A percentile compares a stretch with the other conserved stretches of the same genome.
Evolutionary conservation across 2,888 invertebrate species (phyloP).

Genomic region (Nomada flava): DNA sequence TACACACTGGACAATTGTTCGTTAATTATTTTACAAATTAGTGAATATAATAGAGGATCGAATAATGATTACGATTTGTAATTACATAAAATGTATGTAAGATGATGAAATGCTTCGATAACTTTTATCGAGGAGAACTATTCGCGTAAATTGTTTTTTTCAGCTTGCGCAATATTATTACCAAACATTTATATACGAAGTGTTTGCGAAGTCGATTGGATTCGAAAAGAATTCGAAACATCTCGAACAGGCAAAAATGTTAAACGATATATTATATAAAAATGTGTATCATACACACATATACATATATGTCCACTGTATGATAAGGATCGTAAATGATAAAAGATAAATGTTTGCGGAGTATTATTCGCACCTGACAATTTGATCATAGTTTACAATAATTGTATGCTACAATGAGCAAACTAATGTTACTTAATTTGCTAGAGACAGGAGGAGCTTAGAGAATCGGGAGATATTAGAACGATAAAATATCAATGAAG

Average conservation of each 20-base stretch:
- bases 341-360: slow-evolving; percentile 21
- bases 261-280: slow-evolving; percentile 48
- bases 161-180: background rate
- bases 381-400: slow-evolving; percentile 15
- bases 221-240: slow-evolving; percentile 14
- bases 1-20: slow-evolving; percentile 36
- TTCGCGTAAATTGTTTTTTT: background rate
- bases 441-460: slow-evolving; percentile 3
- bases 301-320: background rate
- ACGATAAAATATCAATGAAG: slow-evolving; percentile 40
- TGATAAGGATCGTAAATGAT: slow-evolving; percentile 19
- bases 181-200: slow-evolving; percentile 2
- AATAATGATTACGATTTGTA: slow-evolving; percentile 37
- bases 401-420: slow-evolving; percentile 20
- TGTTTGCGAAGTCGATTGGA: slow-evolving; percentile 18
- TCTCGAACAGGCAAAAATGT: slow-evolving; percentile 46
- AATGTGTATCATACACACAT: slow-evolving; percentile 6
- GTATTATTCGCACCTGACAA: slow-evolving; percentile 14
- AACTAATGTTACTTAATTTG: slow-evolving; percentile 22
- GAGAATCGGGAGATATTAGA: slow-evolving; percentile 28
- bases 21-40: slow-evolving; percentile 61
- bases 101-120: slow-evolving; percentile 37
- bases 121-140: slow-evolving; percentile 12
- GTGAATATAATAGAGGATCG: slow-evolving; percentile 45
- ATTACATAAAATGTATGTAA: slow-evolving; percentile 42